Percentiles rank a stretch among this genome's conserved stretches.
phyloP scores from a whole-genome alignment of 2,888 invertebrate species.

The Nomada fucata region DNA sequence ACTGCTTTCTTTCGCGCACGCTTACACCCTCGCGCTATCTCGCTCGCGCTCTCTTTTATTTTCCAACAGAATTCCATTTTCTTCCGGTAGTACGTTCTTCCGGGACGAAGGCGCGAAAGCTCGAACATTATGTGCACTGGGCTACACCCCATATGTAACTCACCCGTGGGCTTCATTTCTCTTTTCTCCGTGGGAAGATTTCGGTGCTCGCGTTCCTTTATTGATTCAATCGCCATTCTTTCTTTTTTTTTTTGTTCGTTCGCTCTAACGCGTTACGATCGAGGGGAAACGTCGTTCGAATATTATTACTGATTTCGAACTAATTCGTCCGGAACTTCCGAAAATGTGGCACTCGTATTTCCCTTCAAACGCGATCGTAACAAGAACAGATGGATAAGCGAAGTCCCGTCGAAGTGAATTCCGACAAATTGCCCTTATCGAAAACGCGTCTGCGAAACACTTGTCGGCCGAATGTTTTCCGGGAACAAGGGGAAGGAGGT shows the following conservation, averaged over 20 bases:
- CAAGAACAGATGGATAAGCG: no score
- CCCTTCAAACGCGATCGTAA: no score
- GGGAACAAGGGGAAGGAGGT: not conserved
- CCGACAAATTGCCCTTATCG: not conserved
- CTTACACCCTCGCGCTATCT: constrained; percentile 9
- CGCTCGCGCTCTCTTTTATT: constrained; percentile 12
- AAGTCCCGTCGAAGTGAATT: not conserved
- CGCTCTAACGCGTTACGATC: no score
- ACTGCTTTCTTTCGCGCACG: constrained; percentile 7
- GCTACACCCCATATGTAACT: not conserved
- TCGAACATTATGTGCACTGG: not conserved
- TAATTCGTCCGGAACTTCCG: no score
- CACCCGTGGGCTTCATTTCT: not conserved
- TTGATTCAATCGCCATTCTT: no score
- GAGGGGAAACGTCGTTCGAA: no score
- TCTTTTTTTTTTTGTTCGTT: no score
- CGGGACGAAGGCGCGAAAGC: constrained; percentile 5
- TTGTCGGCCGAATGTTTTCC: not conserved
- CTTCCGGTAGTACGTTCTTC: constrained; percentile 11
- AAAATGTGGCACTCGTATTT: no score
- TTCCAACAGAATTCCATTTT: constrained; percentile 55
- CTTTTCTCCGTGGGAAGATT: constrained; percentile 1
- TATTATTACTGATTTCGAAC: no score
- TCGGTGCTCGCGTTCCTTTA: not conserved
- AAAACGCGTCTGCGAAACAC: not conserved